These are phyloP conservation scores for Psilopsiagon aymara DNA, from an alignment of 2,113 vertebrate genomes.

Conservation along the genomic window DNA sequence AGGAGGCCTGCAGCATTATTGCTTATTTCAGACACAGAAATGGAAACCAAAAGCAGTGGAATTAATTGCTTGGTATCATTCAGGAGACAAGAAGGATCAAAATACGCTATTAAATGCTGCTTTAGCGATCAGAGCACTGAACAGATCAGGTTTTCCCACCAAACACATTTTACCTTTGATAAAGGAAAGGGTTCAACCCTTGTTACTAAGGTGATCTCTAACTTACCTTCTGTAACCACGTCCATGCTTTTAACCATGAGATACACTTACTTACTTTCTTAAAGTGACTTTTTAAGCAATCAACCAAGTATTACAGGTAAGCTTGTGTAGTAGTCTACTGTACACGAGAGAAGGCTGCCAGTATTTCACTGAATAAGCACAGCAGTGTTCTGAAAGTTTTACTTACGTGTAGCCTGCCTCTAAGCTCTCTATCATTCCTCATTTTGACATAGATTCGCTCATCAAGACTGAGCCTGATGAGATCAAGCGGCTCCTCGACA, in stretches of 20 bases:
- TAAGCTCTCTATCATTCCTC: slow-evolving; percentile 95
- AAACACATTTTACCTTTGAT: not conserved
- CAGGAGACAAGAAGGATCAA: not conserved
- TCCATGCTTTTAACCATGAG: not conserved
- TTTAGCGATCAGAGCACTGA: not conserved
- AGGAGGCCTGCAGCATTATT: not conserved
- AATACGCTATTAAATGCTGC: not conserved
- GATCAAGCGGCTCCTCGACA: slow-evolving; percentile 94
- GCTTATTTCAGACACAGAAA: not conserved
- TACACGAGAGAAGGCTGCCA: not conserved
- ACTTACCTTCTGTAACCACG: not conserved
- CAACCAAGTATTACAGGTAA: not conserved
- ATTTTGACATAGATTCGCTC: slow-evolving; percentile 98
- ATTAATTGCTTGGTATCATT: not conserved
- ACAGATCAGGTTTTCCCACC: not conserved
- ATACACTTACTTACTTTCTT: not conserved
- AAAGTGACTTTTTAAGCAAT: not conserved
- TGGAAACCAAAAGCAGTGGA: not conserved
- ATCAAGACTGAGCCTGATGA: slow-evolving; percentile 95
- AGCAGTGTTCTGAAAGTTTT: not conserved
- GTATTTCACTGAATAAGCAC: not conserved
- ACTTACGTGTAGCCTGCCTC: slow-evolving; percentile 93
- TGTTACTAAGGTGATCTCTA: not conserved
- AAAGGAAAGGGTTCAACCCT: not conserved
- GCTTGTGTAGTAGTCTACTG: not conserved